Evolutionary conservation across 2,113 vertebrate genomes (phyloP), one percentile per base, ranked within the genome.

Genomic region (Sorex fumeus): DNA sequence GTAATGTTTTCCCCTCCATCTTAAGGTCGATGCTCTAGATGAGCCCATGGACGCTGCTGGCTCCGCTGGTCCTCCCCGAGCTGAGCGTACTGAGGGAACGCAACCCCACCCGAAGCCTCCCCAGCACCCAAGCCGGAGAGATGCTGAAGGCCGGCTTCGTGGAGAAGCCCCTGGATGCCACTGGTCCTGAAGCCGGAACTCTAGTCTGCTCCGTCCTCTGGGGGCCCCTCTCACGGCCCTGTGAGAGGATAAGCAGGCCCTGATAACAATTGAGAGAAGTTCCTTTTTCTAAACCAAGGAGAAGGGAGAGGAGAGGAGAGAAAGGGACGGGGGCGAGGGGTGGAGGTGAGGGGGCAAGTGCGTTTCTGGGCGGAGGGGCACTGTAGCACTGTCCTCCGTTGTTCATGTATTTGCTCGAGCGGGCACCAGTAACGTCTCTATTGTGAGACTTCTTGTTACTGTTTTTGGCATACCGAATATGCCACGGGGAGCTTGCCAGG

Each of bases 221-320:
- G n/a, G 81, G 45, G 70, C n/a, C 45, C 21, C 62, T 57, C 53
- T 57, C 18, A 18, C 91, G 62, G 76, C 53, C 16, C 8, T 69
- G 2, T 28, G 90, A 83, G 43, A 86, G 70, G 70, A 72, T 36
- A 78, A 91, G 40, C 15, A 81, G 45, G 85, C 67, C 32, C 70
- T 87, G 34, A 85, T 43, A 80, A 89, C 16, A 53, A 64, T 4
- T 45, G 32, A 85, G 27, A 93, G 53, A 71, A 62, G n/a, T 82
- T 21, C 78, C 50, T 88, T 57, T 80, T 71, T 72, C 76, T n/a
- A n/a, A 66, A 75, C 23, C 18, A 6, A 76, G 3, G 83, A 85
- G 34, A 23, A 69, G 66, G 50, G 47, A 62, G 43, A 85, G 28
- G 32, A 23, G 40, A 11, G 47, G 45, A 11, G 6, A 13, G 23